Percentiles rank a stretch among this genome's conserved stretches.
These are phyloP conservation scores for Scaptomyza parva DNA, from an alignment of 2,888 invertebrate genomes.

Conservation along the genomic window DNA sequence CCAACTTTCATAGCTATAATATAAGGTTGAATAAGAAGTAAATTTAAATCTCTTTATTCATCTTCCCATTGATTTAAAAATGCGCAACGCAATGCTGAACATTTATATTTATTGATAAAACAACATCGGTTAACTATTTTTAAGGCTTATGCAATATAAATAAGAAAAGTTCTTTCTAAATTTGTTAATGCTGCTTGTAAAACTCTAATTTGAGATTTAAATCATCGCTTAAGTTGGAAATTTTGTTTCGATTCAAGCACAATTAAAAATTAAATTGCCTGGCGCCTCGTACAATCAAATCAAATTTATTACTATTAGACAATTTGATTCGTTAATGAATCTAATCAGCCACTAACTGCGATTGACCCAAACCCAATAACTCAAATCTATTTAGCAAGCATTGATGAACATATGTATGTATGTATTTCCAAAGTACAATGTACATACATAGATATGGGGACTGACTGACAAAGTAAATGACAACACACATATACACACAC, in stretches of 20 bases:
- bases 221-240: not conserved
- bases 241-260: slow-evolving; percentile 2
- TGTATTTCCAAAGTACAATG: no score
- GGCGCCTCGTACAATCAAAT: slow-evolving; percentile 45
- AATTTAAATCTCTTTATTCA: no score
- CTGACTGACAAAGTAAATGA: slow-evolving; percentile 8
- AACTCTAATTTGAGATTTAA: not conserved
- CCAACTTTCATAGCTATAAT: no score
- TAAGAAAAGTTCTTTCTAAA: not conserved
- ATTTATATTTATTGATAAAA: no score
- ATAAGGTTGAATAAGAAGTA: no score
- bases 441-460: slow-evolving; percentile 1
- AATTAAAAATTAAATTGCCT: slow-evolving; percentile 34
- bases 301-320: slow-evolving; percentile 60
- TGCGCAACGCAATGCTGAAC: no score
- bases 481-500: slow-evolving; percentile 33
- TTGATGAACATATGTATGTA: no score
- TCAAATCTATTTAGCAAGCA: slow-evolving; percentile 62
- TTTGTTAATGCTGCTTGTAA: not conserved
- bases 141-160: no score
- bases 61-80: no score
- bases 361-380: slow-evolving; percentile 60
- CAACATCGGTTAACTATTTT: no score
- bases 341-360: slow-evolving; percentile 43
- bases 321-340: slow-evolving; percentile 73